Percentiles rank a stretch among this genome's conserved stretches.
Conservation (phyloP, 2,797 vertebrate species). For the Nasua narica region DNA sequence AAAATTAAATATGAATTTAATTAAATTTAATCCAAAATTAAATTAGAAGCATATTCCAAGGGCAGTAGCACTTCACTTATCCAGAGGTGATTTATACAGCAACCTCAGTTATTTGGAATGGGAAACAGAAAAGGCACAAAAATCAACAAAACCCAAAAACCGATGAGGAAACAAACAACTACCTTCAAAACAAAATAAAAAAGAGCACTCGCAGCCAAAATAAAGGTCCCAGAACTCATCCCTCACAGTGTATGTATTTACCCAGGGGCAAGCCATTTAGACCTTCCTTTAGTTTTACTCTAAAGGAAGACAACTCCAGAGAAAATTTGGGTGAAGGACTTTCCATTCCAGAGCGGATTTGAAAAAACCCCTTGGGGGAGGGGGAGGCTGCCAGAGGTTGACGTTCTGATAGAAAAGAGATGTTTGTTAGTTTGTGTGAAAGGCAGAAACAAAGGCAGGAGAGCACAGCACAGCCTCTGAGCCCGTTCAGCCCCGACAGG, state of each 20-base stretch:
- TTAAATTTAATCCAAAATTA: neutral
- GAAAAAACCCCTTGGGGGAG: neutral
- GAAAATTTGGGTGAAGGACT: neutral
- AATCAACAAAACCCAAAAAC: neutral
- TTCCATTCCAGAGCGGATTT: neutral
- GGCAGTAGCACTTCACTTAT: neutral
- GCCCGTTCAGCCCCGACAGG: fast-evolving
- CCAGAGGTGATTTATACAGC: neutral
- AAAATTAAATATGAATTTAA: conserved; percentile 26
- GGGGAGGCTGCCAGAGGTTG: neutral
- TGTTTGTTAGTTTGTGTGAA: neutral
- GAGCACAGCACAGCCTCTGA: neutral
- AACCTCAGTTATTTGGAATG: neutral
- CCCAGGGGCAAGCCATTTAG: neutral
- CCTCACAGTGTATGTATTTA: neutral
- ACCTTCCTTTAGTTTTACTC: too few relatives aligned
- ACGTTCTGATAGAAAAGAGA: neutral
- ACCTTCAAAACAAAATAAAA: neutral
- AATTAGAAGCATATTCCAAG: neutral
- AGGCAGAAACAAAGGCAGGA: neutral
- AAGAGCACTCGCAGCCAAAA: neutral
- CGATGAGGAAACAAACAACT: neutral
- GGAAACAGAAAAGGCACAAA: neutral
- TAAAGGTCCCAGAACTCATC: neutral
- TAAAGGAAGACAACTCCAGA: neutral